Conservation (phyloP, 2,888 invertebrate genomes). For the Chydorus sphaericus region DNA sequence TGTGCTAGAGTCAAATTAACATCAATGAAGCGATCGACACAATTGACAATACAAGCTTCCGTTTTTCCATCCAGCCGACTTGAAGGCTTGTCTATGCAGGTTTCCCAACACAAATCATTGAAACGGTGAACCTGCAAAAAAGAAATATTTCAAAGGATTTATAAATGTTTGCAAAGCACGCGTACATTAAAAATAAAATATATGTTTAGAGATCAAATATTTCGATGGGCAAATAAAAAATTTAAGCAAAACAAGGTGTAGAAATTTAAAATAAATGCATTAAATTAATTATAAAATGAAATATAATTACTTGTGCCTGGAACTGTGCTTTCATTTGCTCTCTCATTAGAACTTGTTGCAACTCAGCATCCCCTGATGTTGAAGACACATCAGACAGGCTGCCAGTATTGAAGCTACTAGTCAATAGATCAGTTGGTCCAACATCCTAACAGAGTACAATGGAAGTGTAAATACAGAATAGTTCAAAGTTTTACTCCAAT, state of each 20-base stretch:
- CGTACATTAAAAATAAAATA: background rate
- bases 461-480: background rate
- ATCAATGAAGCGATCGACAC: constrained; percentile 88
- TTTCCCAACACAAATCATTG: constrained; percentile 91
- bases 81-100: constrained; percentile 80
- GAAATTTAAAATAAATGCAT: too few species aligned
- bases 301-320: constrained; percentile 56
- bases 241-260: too few species aligned
- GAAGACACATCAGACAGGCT: too few species aligned
- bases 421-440: too few species aligned
- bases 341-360: constrained; percentile 66
- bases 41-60: constrained; percentile 79
- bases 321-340: constrained; percentile 83
- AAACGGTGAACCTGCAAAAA: constrained; percentile 67
- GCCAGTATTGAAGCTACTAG: too few species aligned
- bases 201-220: background rate
- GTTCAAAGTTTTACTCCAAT: background rate
- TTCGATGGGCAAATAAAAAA: background rate
- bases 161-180: background rate
- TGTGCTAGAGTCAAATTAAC: constrained; percentile 75
- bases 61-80: constrained; percentile 73
- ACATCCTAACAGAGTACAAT: too few species aligned
- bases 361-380: constrained; percentile 44
- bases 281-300: background rate
- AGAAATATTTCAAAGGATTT: background rate